These are phyloP conservation scores for Protaetia brevitarsis DNA, from an alignment of 1,140 invertebrate species.

Conservation along the genomic window DNA sequence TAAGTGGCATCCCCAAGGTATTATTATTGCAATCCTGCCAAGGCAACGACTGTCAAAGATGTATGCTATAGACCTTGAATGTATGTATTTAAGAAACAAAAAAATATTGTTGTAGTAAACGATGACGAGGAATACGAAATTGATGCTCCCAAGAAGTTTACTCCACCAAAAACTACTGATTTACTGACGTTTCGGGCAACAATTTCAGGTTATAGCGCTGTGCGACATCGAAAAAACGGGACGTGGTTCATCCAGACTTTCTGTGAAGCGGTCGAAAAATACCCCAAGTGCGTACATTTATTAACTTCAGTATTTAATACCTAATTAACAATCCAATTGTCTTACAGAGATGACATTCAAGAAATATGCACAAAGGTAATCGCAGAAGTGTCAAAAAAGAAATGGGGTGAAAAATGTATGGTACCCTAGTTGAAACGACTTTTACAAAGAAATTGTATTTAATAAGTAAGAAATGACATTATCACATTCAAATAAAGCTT, in stretches of 20 bases:
- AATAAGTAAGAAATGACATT: background rate
- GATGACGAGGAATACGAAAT: constrained; percentile 24
- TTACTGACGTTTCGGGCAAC: constrained; percentile 71
- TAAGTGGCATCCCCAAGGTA: constrained; percentile 39
- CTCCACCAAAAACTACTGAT: constrained; percentile 67
- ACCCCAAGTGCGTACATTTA: constrained; percentile 34
- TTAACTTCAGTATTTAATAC: background rate
- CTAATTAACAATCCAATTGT: background rate
- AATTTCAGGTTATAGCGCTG: constrained; percentile 70
- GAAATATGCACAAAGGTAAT: constrained; percentile 37
- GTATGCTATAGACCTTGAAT: constrained; percentile 25
- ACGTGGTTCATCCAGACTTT: constrained; percentile 78
- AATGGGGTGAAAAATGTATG: constrained; percentile 29
- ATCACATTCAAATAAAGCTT: background rate
- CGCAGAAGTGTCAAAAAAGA: constrained; percentile 30
- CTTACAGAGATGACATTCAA: constrained; percentile 35
- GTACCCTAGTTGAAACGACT: constrained; percentile 23
- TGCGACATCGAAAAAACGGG: constrained; percentile 64
- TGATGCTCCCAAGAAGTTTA: constrained; percentile 33
- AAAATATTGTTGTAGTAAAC: background rate
- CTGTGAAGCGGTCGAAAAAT: constrained; percentile 56
- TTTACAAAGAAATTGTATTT: constrained; percentile 25
- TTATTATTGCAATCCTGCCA: constrained; percentile 44
- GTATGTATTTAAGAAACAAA: constrained; percentile 8
- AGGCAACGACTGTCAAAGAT: constrained; percentile 38